Conservation (phyloP, 2,113 vertebrate genomes). For the Suricata suricatta region DNA sequence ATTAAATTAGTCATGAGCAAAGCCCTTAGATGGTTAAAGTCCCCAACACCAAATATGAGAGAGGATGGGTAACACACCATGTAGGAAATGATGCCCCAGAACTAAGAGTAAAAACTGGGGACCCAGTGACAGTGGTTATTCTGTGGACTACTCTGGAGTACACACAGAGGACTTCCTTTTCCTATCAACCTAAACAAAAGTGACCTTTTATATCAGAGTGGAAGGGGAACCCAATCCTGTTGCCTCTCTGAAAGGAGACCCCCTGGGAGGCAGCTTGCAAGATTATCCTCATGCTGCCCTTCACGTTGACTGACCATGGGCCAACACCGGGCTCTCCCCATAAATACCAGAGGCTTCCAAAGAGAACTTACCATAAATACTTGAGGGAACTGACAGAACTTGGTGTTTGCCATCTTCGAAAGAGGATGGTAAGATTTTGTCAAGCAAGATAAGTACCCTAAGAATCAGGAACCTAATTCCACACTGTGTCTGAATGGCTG, state of each 20-base stretch:
- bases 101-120: neutral
- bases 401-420: neutral
- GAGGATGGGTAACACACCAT: fast-evolving
- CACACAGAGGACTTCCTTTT: neutral
- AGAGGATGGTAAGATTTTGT: neutral
- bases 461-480: neutral
- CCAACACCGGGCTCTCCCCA: neutral
- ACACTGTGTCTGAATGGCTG: neutral
- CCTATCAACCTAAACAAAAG: neutral
- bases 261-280: neutral
- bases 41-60: neutral
- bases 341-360: neutral
- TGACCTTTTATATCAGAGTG: neutral
- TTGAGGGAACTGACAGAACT: neutral
- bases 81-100: neutral
- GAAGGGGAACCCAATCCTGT: neutral
- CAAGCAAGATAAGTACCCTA: neutral
- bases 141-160: neutral
- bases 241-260: neutral
- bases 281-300: neutral
- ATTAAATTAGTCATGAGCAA: neutral
- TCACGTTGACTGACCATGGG: too few species aligned
- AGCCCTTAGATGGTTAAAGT: neutral
- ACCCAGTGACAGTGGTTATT: fast-evolving
- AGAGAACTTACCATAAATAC: neutral